Evolutionary conservation across 2,113 vertebrate genomes (phyloP), one percentile per base, ranked within the genome.

Genomic region (Elanus axillaris): DNA sequence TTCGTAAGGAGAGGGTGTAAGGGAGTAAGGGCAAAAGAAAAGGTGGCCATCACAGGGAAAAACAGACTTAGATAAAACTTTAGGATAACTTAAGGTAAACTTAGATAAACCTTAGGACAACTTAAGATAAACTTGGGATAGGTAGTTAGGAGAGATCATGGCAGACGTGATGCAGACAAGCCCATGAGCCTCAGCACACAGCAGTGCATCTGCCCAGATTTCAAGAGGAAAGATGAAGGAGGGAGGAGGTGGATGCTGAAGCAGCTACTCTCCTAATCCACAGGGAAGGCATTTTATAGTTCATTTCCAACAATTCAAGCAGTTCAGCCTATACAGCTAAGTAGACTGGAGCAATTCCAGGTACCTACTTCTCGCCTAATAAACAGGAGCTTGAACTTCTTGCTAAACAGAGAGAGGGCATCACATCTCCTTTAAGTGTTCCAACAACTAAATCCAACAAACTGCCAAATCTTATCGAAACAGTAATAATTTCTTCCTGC

Each of bases 141-240:
- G 40, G 36, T 6, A 34, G 15, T 26, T 19, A 72, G 36, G 31
- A 72, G 47, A 45, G 10, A 17, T 4, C 0, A 0, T 10, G 31
- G 34, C 34, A 60, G n/a, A 40, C 1, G 7, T 6, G n/a, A 76
- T 27, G 23, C 7, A n/a, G 68, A 27, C 4, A 31, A 56, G 47
- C 3, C 27, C 10, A 2, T 18, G 40, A 62, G 18, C 16, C 18
- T 10, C 69, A 56, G 60, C 1, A 2, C 18, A 13, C 0, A 8
- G 76, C 72, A 60, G 56, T 47, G 45, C 23, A 23, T 18, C 47
- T 38, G 43, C 67, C 50, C 60, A 2, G 1, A 11, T 6, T 38
- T 22, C 1, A 1, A 58, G 50, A 25, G 4, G 38, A n/a, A 69
- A 69, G 56, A 29, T 11, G 19, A 50, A 22, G 55, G 53, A 68